These are phyloP conservation scores for Elachura formosa DNA, from an alignment of 2,113 vertebrate species.

Conservation along the genomic window DNA sequence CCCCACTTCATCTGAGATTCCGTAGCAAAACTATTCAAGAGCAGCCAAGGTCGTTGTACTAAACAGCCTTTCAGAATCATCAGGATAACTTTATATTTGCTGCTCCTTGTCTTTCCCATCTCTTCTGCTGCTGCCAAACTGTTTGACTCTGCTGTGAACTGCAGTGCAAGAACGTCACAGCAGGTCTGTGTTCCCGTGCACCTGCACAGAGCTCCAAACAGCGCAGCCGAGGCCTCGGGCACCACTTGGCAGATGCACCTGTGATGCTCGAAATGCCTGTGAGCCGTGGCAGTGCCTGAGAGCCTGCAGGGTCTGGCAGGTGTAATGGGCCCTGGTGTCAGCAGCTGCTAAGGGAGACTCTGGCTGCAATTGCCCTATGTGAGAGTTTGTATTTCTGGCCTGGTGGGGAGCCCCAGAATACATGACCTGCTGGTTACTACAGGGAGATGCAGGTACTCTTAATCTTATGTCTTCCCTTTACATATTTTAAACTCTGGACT, in stretches of 20 bases:
- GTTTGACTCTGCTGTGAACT: background rate
- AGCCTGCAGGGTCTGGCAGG: background rate
- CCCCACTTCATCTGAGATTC: background rate
- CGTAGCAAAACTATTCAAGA: background rate
- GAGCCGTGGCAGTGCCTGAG: background rate
- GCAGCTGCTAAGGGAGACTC: background rate
- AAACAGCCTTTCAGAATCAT: background rate
- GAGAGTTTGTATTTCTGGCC: background rate
- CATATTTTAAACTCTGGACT: background rate
- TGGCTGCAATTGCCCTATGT: accelerated
- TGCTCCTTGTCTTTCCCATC: background rate
- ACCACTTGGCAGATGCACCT: background rate
- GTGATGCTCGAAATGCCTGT: accelerated
- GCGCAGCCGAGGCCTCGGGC: background rate
- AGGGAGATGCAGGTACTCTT: background rate
- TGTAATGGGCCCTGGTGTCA: background rate
- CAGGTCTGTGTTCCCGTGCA: background rate
- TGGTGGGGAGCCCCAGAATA: background rate
- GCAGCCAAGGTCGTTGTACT: background rate
- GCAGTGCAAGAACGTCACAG: background rate
- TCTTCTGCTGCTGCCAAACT: background rate
- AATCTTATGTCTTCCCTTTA: background rate
- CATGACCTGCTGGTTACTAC: background rate
- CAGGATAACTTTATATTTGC: background rate
- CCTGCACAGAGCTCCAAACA: background rate